Evolutionary conservation across 2,113 vertebrate genomes (phyloP).

Genomic region (Anguilla rostrata): DNA sequence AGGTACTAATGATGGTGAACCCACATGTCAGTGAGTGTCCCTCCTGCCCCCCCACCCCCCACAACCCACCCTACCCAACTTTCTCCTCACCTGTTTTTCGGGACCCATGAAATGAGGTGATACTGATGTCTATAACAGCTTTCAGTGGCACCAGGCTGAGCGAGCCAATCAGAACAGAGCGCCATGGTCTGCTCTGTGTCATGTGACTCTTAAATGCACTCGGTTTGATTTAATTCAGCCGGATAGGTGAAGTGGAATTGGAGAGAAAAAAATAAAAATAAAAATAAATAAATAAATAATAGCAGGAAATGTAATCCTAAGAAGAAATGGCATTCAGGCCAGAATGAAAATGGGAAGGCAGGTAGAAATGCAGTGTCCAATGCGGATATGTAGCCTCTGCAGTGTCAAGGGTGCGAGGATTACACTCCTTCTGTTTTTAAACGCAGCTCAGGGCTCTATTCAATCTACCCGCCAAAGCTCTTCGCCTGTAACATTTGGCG

Average conservation of each 20-base stretch:
- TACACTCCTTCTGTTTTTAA: slow-evolving; percentile 7
- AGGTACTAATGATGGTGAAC: slow-evolving; percentile 53
- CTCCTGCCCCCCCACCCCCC: slow-evolving; percentile 39
- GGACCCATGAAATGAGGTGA: slow-evolving; percentile 62
- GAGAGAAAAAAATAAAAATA: slow-evolving; percentile 14
- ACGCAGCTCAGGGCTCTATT: neutral
- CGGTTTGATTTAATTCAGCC: slow-evolving; percentile 62
- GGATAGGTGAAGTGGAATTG: slow-evolving; percentile 58
- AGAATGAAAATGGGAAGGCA: slow-evolving; percentile 24
- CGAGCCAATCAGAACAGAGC: slow-evolving; percentile 61
- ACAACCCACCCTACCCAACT: slow-evolving; percentile 35
- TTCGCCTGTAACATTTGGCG: neutral
- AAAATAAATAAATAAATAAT: slow-evolving; percentile 37
- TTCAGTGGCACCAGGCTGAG: slow-evolving; percentile 53
- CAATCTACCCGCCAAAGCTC: neutral
- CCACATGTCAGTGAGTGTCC: slow-evolving; percentile 48
- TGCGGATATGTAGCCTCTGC: neutral
- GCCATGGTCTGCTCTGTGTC: slow-evolving; percentile 63
- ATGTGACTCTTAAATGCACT: slow-evolving; percentile 60
- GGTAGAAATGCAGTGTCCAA: slow-evolving; percentile 12
- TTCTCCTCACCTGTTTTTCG: neutral
- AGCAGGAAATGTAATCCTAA: slow-evolving; percentile 47
- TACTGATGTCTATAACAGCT: slow-evolving; percentile 71
- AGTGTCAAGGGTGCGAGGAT: slow-evolving; percentile 16
- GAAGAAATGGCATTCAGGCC: slow-evolving; percentile 36